A percentile compares a stretch with the other conserved stretches of the same genome.
Conservation (phyloP, 2,113 vertebrate genomes). For the Chionis minor region DNA sequence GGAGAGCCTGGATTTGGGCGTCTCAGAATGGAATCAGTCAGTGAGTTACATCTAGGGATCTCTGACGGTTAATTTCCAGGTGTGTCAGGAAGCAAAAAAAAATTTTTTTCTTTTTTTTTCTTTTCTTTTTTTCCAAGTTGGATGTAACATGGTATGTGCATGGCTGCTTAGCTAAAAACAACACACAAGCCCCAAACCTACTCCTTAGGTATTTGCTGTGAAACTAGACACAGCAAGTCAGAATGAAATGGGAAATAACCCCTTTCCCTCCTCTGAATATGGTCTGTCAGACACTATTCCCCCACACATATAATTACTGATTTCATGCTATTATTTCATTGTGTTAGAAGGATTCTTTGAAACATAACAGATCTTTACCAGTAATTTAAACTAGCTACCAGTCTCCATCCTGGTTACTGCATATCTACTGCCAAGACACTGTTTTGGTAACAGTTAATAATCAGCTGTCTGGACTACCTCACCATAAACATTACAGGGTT, state of each 20-base stretch:
- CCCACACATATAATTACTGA: neutral
- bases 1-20: neutral
- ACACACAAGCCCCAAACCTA: neutral
- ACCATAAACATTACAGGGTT: constrained; percentile 76
- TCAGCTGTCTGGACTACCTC: constrained; percentile 76
- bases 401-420: constrained; percentile 55
- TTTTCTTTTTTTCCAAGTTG: neutral
- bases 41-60: neutral
- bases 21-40: neutral
- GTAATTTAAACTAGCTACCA: constrained; percentile 59
- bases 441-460: constrained; percentile 81
- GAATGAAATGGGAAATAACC: constrained; percentile 30
- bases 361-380: constrained; percentile 42
- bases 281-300: neutral
- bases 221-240: neutral
- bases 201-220: constrained; percentile 35
- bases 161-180: neutral
- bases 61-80: neutral
- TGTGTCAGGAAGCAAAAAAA: neutral
- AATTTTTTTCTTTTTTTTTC: rapidly evolving
- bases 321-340: constrained; percentile 17
- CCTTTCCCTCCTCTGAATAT: neutral
- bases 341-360: constrained; percentile 7
- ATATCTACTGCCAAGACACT: constrained; percentile 72
- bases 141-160: neutral